Evolutionary conservation across 2,797 vertebrate species (phyloP).

Genomic region (Sebastes cheni): DNA sequence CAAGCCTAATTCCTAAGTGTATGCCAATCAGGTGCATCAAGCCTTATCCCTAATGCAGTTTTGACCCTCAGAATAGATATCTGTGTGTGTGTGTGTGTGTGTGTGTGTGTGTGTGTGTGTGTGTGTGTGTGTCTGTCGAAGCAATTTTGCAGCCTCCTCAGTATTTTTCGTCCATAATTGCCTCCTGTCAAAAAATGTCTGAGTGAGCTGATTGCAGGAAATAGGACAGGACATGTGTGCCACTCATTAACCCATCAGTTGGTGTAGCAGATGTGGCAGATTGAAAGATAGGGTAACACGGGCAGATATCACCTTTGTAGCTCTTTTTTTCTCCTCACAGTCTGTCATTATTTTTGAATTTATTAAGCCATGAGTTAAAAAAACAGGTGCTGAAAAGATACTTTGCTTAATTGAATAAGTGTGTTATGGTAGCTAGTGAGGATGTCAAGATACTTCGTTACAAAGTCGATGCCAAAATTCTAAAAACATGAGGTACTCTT

Average conservation of each 20-base stretch:
- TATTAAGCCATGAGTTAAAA: constrained; percentile 15
- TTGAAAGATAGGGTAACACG: constrained; percentile 74
- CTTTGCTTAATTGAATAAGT: neutral
- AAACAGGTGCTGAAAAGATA: neutral
- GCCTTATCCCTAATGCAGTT: constrained; percentile 53
- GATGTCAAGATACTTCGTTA: too few species aligned
- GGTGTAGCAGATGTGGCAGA: constrained; percentile 77
- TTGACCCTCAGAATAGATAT: constrained; percentile 64
- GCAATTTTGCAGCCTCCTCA: constrained; percentile 70
- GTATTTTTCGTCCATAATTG: constrained; percentile 81
- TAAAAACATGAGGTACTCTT: too few species aligned
- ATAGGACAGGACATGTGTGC: constrained; percentile 78
- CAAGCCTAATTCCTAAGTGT: constrained; percentile 53
- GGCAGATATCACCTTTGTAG: constrained; percentile 57
- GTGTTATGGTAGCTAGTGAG: neutral
- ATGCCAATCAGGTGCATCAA: constrained; percentile 53
- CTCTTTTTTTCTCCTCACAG: neutral
- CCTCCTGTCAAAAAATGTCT: constrained; percentile 84
- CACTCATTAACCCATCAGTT: constrained; percentile 83
- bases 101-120: constrained; percentile 57
- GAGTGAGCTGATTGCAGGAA: constrained; percentile 82
- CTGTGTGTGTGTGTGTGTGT: constrained; percentile 56
- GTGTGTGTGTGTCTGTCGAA: constrained; percentile 66
- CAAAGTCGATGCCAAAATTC: too few species aligned
- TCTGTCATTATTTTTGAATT: constrained; percentile 27